Evolutionary conservation across 2,113 vertebrate genomes (phyloP).

Genomic region (Leptosomus discolor): DNA sequence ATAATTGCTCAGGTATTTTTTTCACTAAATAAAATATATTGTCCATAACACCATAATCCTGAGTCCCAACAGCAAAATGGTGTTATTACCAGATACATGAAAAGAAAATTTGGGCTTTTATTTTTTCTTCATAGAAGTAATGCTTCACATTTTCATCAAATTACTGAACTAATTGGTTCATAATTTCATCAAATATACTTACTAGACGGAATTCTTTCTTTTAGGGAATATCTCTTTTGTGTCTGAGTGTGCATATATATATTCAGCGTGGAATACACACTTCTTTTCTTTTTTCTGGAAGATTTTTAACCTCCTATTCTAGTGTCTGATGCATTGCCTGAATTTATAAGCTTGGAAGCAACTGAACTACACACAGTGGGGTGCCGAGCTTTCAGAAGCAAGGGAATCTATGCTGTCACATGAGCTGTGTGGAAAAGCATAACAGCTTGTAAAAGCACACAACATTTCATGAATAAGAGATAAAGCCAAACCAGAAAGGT

Average conservation of each 20-base stretch:
- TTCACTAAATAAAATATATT: background rate
- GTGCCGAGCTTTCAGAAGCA: conserved; percentile 25
- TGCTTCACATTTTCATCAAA: background rate
- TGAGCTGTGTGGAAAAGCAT: conserved; percentile 16
- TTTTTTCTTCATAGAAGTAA: background rate
- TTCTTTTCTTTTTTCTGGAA: background rate
- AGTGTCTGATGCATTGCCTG: background rate
- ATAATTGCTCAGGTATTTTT: background rate
- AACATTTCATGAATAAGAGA: conserved; percentile 62
- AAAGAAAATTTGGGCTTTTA: background rate
- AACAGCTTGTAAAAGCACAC: conserved; percentile 27
- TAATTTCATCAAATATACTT: background rate
- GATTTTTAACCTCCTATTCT: background rate
- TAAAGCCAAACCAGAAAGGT: background rate
- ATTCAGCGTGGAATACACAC: background rate
- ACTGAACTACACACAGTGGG: conserved; percentile 12
- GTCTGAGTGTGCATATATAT: background rate
- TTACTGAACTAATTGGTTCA: background rate
- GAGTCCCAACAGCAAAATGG: background rate
- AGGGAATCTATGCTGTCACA: conserved; percentile 27
- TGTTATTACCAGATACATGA: background rate
- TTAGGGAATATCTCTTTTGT: background rate
- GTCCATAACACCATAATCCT: background rate
- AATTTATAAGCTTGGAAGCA: conserved; percentile 36
- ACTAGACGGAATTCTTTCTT: background rate